Percentiles rank a stretch among this genome's conserved stretches.
Evolutionary conservation across 1,140 invertebrate species (phyloP).

Genomic region (Rhagoletis zephyria): DNA sequence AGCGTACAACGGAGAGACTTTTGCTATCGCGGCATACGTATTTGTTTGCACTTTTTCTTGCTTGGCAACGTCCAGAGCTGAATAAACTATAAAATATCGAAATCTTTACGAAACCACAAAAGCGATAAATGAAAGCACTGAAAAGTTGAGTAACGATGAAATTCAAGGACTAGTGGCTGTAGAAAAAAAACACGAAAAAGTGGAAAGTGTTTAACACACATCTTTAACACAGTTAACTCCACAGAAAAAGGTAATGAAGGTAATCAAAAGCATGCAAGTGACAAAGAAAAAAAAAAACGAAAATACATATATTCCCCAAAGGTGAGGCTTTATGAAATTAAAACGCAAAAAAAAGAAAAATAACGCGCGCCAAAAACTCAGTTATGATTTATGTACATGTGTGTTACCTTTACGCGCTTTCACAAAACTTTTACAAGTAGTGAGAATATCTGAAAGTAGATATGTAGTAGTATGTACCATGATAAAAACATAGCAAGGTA

Average conservation of each 20-base stretch:
- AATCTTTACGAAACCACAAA: no score
- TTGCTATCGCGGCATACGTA: no score
- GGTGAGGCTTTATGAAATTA: background rate
- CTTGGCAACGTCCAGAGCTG: no score
- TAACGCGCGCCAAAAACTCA: background rate
- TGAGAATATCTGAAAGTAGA: no score
- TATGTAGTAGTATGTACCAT: no score
- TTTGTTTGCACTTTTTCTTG: no score
- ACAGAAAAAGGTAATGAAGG: background rate
- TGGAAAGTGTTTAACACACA: background rate
- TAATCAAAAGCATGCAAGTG: background rate
- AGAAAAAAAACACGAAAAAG: background rate
- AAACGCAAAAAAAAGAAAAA: background rate
- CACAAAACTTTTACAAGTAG: background rate
- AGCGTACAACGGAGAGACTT: background rate
- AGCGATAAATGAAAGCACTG: background rate
- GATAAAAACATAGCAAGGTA: no score
- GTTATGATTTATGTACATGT: background rate
- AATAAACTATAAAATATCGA: no score
- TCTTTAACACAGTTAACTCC: background rate
- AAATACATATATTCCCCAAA: background rate
- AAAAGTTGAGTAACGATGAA: background rate
- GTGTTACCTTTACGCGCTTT: background rate
- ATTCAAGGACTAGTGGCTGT: background rate
- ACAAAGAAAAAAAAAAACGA: background rate